Percentiles rank a stretch among this genome's conserved stretches.
These are phyloP conservation scores for Holothuria leucospilota DNA, from an alignment of 53 echinoderm and acorn worm genomes.

Conservation along the genomic window DNA sequence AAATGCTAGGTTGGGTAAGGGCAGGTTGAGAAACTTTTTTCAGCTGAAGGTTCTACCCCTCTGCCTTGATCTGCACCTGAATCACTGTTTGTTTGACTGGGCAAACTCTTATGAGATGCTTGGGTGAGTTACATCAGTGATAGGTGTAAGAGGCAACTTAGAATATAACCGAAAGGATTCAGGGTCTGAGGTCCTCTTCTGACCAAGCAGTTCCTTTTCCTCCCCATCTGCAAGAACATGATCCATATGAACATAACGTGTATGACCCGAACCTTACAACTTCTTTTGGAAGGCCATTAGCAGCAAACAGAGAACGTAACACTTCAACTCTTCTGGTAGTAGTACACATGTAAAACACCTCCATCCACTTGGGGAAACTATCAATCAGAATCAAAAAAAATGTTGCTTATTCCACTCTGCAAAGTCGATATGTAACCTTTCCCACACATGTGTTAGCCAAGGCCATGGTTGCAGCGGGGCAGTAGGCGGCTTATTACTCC, in stretches of 20 bases:
- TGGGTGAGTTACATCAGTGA: background rate
- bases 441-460: conserved; percentile 54
- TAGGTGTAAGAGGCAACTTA: background rate
- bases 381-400: conserved; percentile 29
- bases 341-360: conserved; percentile 25
- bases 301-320: conserved; percentile 64
- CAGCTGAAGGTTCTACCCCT: background rate
- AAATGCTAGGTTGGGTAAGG: background rate
- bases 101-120: background rate
- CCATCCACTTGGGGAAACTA: conserved; percentile 52
- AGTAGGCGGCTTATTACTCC: conserved; percentile 35
- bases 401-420: conserved; percentile 47
- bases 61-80: background rate
- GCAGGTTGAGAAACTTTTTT: background rate
- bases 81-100: background rate
- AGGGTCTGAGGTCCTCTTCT: background rate
- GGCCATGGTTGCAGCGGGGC: conserved; percentile 61
- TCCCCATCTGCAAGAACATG: background rate
- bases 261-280: background rate
- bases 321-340: conserved; percentile 38
- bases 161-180: background rate
- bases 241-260: conserved; percentile 12
- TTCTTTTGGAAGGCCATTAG: conserved; percentile 67
- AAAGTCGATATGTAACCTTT: conserved; percentile 63
- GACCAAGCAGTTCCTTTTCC: background rate